Conservation (phyloP, 2,797 vertebrate genomes). For the Calcarius lapponicus region DNA sequence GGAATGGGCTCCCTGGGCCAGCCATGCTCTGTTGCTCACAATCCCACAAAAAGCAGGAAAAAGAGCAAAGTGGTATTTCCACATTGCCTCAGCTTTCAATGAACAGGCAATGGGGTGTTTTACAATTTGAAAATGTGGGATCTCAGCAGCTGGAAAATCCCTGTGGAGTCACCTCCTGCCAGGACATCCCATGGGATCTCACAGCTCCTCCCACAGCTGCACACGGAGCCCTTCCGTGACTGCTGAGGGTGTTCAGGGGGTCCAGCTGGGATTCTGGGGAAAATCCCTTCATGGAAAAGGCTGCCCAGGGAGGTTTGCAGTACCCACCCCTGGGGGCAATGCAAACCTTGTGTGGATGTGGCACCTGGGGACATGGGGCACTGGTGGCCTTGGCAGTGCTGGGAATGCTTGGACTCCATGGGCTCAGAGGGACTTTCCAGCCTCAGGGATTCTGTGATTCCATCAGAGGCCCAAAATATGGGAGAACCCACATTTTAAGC, state of each 20-base stretch:
- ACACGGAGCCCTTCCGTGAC: fast-evolving
- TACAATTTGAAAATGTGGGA: not conserved
- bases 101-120: not conserved
- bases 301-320: not conserved
- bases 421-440: not conserved
- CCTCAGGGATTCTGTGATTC: not conserved
- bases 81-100: fast-evolving
- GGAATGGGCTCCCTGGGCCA: not conserved
- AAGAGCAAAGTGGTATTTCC: not conserved
- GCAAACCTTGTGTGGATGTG: not conserved
- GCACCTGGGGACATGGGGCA: not conserved
- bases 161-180: not conserved
- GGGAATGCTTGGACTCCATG: not conserved
- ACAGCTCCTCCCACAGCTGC: not conserved
- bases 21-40: not conserved
- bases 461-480: fast-evolving
- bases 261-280: not conserved
- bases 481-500: not conserved
- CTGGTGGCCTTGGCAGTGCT: not conserved
- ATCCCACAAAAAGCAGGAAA: not conserved
- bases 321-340: not conserved
- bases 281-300: not conserved
- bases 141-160: not conserved
- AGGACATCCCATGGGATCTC: not conserved
- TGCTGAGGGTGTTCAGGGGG: no score